These are phyloP conservation scores for Cottus gobio DNA, from an alignment of 2,113 vertebrate genomes.

Conservation along the genomic window DNA sequence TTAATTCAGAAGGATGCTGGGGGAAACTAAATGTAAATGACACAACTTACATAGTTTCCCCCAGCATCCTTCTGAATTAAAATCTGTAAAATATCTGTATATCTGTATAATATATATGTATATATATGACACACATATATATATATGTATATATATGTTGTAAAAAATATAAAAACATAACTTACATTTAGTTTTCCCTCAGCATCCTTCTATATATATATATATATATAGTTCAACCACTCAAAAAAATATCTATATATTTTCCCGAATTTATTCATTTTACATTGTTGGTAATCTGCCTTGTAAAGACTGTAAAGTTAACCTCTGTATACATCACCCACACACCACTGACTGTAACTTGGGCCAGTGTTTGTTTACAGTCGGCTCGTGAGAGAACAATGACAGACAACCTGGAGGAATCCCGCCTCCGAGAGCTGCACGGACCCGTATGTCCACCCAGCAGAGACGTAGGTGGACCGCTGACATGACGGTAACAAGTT, in stretches of 20 bases:
- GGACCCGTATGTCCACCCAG: conserved; percentile 57
- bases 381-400: conserved; percentile 2
- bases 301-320: not conserved
- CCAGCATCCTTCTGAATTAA: too few species aligned
- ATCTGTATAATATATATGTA: too few species aligned
- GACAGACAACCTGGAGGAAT: conserved; percentile 48
- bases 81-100: too few species aligned
- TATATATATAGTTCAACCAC: too few species aligned
- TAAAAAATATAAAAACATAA: too few species aligned
- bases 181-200: too few species aligned
- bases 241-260: too few species aligned
- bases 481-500: conserved; percentile 58
- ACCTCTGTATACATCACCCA: not conserved
- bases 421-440: conserved; percentile 52
- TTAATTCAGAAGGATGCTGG: not conserved
- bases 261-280: too few species aligned
- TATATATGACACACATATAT: too few species aligned
- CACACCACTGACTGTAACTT: not conserved
- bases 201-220: too few species aligned
- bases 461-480: conserved; percentile 48
- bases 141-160: too few species aligned
- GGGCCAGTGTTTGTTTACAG: conserved; percentile 47
- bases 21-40: not conserved
- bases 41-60: too few species aligned
- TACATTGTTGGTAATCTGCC: not conserved